A percentile compares a stretch with the other conserved stretches of the same genome.
Evolutionary conservation across 2,797 vertebrate genomes (phyloP).

Genomic region (Poecilia gillii): DNA sequence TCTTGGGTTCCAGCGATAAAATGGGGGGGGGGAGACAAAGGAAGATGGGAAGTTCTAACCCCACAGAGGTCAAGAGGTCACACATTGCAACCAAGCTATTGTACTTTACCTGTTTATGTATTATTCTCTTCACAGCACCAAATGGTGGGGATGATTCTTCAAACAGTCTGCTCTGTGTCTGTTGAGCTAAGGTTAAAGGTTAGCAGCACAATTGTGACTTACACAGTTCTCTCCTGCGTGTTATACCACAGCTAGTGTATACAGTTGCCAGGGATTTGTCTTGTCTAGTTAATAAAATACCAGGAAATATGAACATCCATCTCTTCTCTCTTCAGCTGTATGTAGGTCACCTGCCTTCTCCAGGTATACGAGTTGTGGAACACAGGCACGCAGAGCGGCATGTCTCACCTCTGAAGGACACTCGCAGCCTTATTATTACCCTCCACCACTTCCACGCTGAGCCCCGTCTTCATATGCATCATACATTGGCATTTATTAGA

Average conservation of each 20-base stretch:
- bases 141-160: constrained; percentile 13
- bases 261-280: constrained; percentile 59
- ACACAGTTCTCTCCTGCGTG: constrained; percentile 33
- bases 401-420: constrained; percentile 83
- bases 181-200: constrained; percentile 46
- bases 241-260: constrained; percentile 44
- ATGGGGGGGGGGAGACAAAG: constrained; percentile 59
- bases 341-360: constrained; percentile 72
- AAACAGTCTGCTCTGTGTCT: constrained; percentile 25
- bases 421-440: constrained; percentile 89
- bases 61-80: constrained; percentile 59
- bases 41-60: constrained; percentile 66
- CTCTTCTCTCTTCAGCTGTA: constrained; percentile 42
- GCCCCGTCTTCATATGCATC: constrained; percentile 94
- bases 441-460: constrained; percentile 86
- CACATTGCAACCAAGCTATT: constrained; percentile 32
- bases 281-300: constrained; percentile 68
- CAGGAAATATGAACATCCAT: constrained; percentile 56
- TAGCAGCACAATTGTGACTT: constrained; percentile 36
- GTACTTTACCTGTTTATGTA: constrained; percentile 10
- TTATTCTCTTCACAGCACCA: constrained; percentile 23
- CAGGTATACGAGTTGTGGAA: constrained; percentile 56
- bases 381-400: constrained; percentile 42
- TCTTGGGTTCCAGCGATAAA: constrained; percentile 76
- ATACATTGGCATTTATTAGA: constrained; percentile 99